Base-by-base conservation (phyloP, 2,888 invertebrate genomes). In the Brachypalpus laphriformis region DNA sequence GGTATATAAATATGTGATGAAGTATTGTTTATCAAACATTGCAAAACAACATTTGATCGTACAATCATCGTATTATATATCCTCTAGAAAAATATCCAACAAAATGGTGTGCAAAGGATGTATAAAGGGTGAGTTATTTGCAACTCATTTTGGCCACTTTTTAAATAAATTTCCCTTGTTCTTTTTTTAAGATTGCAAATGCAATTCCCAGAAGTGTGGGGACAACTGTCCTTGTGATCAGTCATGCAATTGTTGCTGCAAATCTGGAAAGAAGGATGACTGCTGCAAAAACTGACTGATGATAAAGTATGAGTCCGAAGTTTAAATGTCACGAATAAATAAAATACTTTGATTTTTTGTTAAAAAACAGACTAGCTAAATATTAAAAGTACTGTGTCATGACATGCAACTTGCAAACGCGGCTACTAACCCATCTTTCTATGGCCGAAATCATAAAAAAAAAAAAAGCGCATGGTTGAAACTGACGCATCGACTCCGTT, bases 81-180 rank as follows among this genome's bases (percentile, higher is more conserved):
- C 8, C 8, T n/a, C 2, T 0, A 34, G 9, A n/a, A n/a, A 40
- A n/a, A 40, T 40, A 8, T 40, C 2, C 31, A 8, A 40, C 37
- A 5, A 56, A 42, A 74, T 75, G 75, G 75, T 75, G 22, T 75
- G 75, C 37, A n/a, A 65, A 34, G 42, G 18, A 40, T 75, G 75
- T 18, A 18, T 14, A 3, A 75, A 65, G 34, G 75, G 75, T 75
- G 25, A 65, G 61, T n/a, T 11, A 3, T 25, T 16, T 18, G 2
- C 16, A 8, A 2, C 8, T 22, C 31, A n/a, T 37, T 2, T 16
- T n/a, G 1, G 18, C 18, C 5, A 28, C 16, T 14, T 59, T 22
- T 25, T n/a, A n/a, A 0, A n/a, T n/a, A 40, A n/a, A 40, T 14
- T n/a, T 9, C 8, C 22, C 20, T n/a, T n/a, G n/a, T 4, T 5